Conservation (phyloP, 2,888 invertebrate species). For the Euphydryas editha region DNA sequence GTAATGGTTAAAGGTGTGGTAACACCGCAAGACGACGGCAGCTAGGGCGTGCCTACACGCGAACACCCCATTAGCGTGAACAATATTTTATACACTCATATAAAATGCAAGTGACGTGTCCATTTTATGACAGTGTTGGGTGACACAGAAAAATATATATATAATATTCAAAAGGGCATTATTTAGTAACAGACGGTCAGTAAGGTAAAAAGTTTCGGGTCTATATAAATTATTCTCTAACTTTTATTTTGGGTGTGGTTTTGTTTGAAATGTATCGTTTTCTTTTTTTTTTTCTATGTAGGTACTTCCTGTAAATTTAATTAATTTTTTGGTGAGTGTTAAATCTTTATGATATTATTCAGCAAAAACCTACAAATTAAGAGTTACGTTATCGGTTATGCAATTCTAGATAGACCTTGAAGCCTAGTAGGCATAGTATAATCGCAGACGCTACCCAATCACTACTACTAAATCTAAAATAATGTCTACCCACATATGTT, state of each 20-base stretch:
- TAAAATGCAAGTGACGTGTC: constrained; percentile 72
- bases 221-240: constrained; percentile 28
- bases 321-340: too few species aligned
- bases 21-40: constrained; percentile 47
- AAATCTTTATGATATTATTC: too few species aligned
- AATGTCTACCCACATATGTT: constrained; percentile 32
- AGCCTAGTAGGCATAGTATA: constrained; percentile 1
- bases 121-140: constrained; percentile 68
- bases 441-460: constrained; percentile 10
- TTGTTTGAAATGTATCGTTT: constrained; percentile 6
- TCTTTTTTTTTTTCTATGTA: background rate
- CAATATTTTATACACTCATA: constrained; percentile 73
- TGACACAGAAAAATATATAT: constrained; percentile 61
- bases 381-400: background rate
- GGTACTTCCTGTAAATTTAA: background rate
- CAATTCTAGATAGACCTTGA: background rate
- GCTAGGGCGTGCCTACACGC: constrained; percentile 73
- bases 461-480: constrained; percentile 3
- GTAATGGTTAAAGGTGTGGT: constrained; percentile 55
- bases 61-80: constrained; percentile 69
- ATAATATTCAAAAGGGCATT: constrained; percentile 54
- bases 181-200: constrained; percentile 55
- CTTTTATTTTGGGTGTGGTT: constrained; percentile 17
- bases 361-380: too few species aligned
- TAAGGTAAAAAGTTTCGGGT: constrained; percentile 51